A percentile compares a stretch with the other conserved stretches of the same genome.
Conservation (phyloP, 2,113 vertebrate genomes). For the Prinia subflava region DNA sequence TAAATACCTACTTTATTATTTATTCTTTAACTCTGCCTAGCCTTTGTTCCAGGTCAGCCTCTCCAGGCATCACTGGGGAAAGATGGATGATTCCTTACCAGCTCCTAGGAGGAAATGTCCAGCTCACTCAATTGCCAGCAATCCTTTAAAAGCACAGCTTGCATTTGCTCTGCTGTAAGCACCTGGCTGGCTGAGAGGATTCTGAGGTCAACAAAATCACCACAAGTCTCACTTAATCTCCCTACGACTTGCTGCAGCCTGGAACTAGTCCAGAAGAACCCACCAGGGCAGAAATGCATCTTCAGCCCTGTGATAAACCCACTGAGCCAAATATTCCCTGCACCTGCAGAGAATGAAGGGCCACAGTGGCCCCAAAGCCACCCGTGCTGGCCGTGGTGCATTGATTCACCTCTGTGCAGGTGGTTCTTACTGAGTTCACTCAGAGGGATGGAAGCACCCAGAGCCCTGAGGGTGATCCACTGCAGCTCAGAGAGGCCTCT, state of each 20-base stretch:
- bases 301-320: neutral
- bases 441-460: neutral
- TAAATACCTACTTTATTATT: neutral
- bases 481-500: neutral
- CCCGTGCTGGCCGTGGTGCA: neutral
- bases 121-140: constrained; percentile 53
- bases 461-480: neutral
- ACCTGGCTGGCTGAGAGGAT: constrained; percentile 24
- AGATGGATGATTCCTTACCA: constrained; percentile 39
- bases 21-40: neutral
- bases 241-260: neutral
- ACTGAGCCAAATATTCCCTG: neutral
- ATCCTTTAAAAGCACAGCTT: constrained; percentile 26
- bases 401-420: neutral
- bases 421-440: neutral
- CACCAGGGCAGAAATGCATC: neutral
- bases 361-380: neutral
- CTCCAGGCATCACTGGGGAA: neutral
- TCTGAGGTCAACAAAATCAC: neutral
- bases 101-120: neutral
- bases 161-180: constrained; percentile 18
- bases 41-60: neutral
- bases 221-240: constrained; percentile 8
- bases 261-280: neutral
- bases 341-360: neutral